phyloP scores from a whole-genome alignment of 1,140 invertebrate genomes.

The Apis florea region DNA sequence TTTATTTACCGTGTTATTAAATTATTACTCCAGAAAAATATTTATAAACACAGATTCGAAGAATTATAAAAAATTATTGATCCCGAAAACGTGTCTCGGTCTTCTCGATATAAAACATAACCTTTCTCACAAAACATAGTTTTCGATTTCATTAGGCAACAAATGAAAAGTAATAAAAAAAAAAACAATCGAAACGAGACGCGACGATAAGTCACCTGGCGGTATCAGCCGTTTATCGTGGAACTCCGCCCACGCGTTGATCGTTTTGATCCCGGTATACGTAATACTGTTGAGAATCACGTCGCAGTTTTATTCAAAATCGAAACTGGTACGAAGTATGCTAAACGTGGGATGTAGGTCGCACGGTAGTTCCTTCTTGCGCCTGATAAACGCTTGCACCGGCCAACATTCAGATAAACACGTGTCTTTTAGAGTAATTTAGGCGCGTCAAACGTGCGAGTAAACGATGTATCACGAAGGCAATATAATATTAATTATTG shows the following conservation, averaged over 20 bases:
- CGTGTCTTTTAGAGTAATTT: not conserved
- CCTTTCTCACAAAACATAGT: too few species aligned
- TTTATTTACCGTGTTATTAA: too few species aligned
- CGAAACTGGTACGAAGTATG: conserved; percentile 42
- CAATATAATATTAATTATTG: not conserved
- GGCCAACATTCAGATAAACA: not conserved
- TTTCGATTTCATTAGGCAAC: not conserved
- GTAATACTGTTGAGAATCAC: conserved; percentile 12
- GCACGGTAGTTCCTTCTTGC: conserved; percentile 16
- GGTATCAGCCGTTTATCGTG: conserved; percentile 27
- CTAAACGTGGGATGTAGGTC: conserved; percentile 48
- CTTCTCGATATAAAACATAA: not conserved
- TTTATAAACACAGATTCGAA: too few species aligned
- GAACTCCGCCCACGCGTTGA: conserved; percentile 25
- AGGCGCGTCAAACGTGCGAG: not conserved
- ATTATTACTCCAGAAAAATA: too few species aligned
- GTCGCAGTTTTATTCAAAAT: conserved; percentile 36
- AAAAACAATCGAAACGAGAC: not conserved
- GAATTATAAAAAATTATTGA: too few species aligned
- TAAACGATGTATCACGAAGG: not conserved
- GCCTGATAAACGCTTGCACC: conserved; percentile 8
- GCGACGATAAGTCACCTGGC: conserved; percentile 24
- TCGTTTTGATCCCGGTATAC: not conserved
- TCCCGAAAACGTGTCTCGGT: not conserved
- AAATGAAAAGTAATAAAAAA: not conserved